Percentiles rank a stretch among this genome's conserved stretches.
These are phyloP conservation scores for Bergia puertoricense DNA, from an alignment of 92 coral and sea anemone genomes.

Conservation along the genomic window DNA sequence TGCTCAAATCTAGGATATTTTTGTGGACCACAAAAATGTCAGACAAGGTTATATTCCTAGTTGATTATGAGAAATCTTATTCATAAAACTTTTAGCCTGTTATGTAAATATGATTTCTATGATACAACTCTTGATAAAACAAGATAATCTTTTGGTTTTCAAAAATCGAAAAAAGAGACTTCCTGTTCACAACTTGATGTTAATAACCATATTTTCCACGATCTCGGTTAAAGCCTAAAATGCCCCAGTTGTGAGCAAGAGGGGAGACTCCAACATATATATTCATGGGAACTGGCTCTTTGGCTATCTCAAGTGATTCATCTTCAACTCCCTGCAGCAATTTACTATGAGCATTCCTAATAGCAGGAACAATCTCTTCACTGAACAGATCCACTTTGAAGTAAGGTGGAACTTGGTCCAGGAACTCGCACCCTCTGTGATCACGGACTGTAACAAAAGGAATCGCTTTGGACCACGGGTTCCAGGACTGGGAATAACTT, in stretches of 20 bases:
- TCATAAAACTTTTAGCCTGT: not conserved
- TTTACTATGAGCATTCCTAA: slow-evolving; percentile 68
- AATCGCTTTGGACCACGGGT: slow-evolving; percentile 92
- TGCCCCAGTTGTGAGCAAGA: slow-evolving; percentile 84
- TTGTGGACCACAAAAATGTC: too few species aligned
- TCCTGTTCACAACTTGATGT: not conserved
- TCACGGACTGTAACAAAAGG: slow-evolving; percentile 85
- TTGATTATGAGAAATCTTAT: too few species aligned
- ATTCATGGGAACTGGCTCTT: slow-evolving; percentile 84
- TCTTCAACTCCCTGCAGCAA: slow-evolving; percentile 73
- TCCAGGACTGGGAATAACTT: slow-evolving; percentile 86
- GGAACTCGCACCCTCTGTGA: slow-evolving; percentile 70
- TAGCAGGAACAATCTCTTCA: slow-evolving; percentile 62
- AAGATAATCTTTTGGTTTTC: not conserved
- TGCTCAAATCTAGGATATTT: too few species aligned
- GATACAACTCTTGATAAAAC: not conserved
- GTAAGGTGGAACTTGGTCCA: slow-evolving; percentile 62
- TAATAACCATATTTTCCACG: slow-evolving; percentile 86
- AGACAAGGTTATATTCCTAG: too few species aligned
- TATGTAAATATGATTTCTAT: not conserved
- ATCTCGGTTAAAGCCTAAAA: slow-evolving; percentile 89
- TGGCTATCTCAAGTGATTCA: slow-evolving; percentile 75
- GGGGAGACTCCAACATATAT: slow-evolving; percentile 92
- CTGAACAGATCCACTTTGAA: slow-evolving; percentile 72
- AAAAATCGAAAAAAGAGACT: not conserved